These are phyloP conservation scores for Orussus abietinus DNA, from an alignment of 1,140 invertebrate genomes.

Conservation along the genomic window DNA sequence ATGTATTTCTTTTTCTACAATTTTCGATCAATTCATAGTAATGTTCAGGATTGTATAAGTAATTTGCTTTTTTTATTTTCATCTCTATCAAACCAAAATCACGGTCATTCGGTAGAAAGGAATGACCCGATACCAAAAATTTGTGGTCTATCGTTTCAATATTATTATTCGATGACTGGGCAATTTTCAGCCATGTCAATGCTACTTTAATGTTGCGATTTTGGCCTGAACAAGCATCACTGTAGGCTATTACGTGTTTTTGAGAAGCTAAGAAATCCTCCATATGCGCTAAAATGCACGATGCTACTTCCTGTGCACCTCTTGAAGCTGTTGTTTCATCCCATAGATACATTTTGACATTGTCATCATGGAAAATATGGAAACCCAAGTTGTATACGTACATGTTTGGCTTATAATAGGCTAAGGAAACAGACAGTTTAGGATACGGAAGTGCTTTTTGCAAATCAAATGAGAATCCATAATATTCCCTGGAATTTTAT, in stretches of 20 bases:
- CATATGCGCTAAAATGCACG: conserved; percentile 13
- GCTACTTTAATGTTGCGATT: conserved; percentile 28
- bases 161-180: conserved; percentile 18
- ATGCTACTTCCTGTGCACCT: conserved; percentile 15
- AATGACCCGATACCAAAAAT: conserved; percentile 32
- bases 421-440: too few relatives aligned
- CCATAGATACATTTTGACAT: too few relatives aligned
- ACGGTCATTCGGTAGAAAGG: conserved; percentile 27
- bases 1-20: conserved; percentile 16
- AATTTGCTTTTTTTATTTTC: conserved; percentile 19
- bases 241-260: conserved; percentile 21
- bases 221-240: conserved; percentile 20
- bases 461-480: conserved; percentile 10
- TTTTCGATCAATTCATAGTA: conserved; percentile 12
- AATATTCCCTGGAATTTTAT: conserved; percentile 12
- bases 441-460: too few relatives aligned
- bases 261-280: conserved; percentile 10
- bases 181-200: conserved; percentile 25
- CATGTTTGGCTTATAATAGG: too few relatives aligned
- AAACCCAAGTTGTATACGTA: too few relatives aligned
- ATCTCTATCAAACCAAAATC: conserved; percentile 24
- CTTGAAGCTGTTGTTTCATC: too few relatives aligned
- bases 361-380: too few relatives aligned
- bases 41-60: conserved; percentile 11
- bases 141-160: conserved; percentile 28